These are phyloP conservation scores for Platycnemis pennipes DNA, from an alignment of 2,888 invertebrate genomes.

Conservation along the genomic window DNA sequence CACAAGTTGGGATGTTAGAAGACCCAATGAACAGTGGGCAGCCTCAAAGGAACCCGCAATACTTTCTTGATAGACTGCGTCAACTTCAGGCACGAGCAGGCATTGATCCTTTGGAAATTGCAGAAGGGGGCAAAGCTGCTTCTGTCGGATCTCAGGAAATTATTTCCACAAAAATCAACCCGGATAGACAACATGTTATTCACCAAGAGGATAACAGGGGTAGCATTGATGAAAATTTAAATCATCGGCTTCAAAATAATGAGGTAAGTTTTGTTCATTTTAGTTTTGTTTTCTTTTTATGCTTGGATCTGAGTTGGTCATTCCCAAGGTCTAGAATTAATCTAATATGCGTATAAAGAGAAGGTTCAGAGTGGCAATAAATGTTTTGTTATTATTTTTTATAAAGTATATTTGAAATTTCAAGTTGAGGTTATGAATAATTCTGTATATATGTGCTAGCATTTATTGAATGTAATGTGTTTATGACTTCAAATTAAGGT, in stretches of 20 bases:
- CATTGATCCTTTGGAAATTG: conserved; percentile 71
- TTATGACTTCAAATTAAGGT: too few relatives aligned
- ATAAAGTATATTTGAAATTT: too few relatives aligned
- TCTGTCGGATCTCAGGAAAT: conserved; percentile 44
- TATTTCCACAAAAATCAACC: conserved; percentile 39
- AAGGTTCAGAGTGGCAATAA: too few relatives aligned
- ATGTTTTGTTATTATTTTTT: too few relatives aligned
- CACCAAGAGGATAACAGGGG: conserved; percentile 61
- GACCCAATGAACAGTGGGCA: not conserved
- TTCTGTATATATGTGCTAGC: too few relatives aligned
- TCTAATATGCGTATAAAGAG: too few relatives aligned
- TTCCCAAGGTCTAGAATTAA: too few relatives aligned
- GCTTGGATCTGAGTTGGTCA: too few relatives aligned
- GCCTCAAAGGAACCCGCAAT: conserved; percentile 69
- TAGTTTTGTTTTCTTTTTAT: too few relatives aligned
- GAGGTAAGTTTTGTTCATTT: conserved; percentile 1
- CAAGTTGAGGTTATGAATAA: too few relatives aligned
- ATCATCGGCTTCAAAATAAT: conserved; percentile 45
- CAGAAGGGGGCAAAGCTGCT: conserved; percentile 44
- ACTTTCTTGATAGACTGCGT: conserved; percentile 77
- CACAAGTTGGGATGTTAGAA: not conserved
- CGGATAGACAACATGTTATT: conserved; percentile 36
- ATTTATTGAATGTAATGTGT: too few relatives aligned
- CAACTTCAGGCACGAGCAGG: conserved; percentile 77
- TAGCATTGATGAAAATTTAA: conserved; percentile 58